Evolutionary conservation across 2,888 invertebrate species (phyloP).

Genomic region (Oscheius sp.): DNA sequence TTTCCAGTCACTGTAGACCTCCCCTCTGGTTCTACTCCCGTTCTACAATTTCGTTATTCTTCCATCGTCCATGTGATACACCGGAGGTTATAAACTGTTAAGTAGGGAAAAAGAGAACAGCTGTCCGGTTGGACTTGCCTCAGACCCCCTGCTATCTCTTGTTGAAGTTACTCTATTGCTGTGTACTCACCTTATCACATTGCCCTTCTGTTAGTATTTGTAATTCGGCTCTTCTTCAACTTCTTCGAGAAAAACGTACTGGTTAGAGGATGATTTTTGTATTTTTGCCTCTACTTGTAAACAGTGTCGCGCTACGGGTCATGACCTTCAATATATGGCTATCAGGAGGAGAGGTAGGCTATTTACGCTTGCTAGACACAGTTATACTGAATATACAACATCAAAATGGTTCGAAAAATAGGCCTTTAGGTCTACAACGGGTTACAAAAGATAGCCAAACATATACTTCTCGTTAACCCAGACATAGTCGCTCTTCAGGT

Average conservation of each 20-base stretch:
- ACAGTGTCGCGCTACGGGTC: constrained; percentile 35
- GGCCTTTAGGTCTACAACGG: constrained; percentile 43
- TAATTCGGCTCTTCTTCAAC: neutral
- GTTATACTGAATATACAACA: neutral
- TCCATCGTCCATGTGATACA: constrained; percentile 4
- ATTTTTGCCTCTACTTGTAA: neutral
- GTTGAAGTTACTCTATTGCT: neutral
- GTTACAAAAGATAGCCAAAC: constrained; percentile 59
- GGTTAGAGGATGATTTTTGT: neutral
- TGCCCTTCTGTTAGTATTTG: neutral
- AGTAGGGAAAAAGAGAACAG: constrained; percentile 8
- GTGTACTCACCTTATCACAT: neutral
- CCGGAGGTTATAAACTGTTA: constrained; percentile 1
- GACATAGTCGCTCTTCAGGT: constrained; percentile 61
- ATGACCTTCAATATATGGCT: constrained; percentile 67
- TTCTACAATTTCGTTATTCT: neutral
- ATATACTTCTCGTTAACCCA: constrained; percentile 58
- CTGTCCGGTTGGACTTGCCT: neutral
- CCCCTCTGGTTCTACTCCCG: neutral
- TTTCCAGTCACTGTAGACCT: neutral
- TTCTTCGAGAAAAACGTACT: neutral
- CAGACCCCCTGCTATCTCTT: neutral
- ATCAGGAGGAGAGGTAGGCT: constrained; percentile 41
- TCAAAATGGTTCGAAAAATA: neutral
- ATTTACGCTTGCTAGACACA: neutral